Base-by-base conservation (phyloP, 2,888 invertebrate species). In the Meiosimyza platycephala region DNA sequence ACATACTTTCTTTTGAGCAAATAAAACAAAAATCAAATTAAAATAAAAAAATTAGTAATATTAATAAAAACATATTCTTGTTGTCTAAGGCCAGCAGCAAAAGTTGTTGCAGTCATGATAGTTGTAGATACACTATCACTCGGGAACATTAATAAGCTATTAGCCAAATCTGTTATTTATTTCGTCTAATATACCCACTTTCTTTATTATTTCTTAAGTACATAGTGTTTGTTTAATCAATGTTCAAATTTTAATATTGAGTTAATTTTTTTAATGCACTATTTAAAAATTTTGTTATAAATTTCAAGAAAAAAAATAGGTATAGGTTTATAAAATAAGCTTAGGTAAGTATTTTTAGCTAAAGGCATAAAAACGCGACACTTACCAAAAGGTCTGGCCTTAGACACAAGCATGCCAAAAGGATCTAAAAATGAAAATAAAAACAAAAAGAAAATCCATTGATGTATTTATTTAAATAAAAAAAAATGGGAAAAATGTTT, bases 331-430 rank as follows among this genome's bases (percentile, higher is more conserved):
- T 16, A 16, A 16, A 70, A 64, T 63, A 71, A 71, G 71, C 71
- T 64, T 71, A 71, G 71, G 71, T 64, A 71, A 71, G 71, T 71
- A 71, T 48, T 64, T 71, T 70, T 60, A 70, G 63, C 62, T 54
- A 70, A 63, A 22, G 62, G 83, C 82, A 82, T 80, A 82, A 80
- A 80, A 82, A 82, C 86, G 85, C 86, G 83, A 84, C 80, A 91
- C 91, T 91, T 91, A 91, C 91, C 91, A 91, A 90, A 89, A 91
- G 90, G 89, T 91, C 91, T 91, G 91, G 91, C 91, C 91, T 91
- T 90, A 91, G 91, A 91, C 91, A 91, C 91, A 91, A 90, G 90
- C 91, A 91, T 91, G 91, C 91, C 91, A 91, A 90, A 90, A 91
- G 91, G 89, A 91, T 91, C 91, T 91, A 91, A 91, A 90, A 85